Base-by-base conservation (phyloP, 2,888 invertebrate species). In the Agonopterix subpropinquella region DNA sequence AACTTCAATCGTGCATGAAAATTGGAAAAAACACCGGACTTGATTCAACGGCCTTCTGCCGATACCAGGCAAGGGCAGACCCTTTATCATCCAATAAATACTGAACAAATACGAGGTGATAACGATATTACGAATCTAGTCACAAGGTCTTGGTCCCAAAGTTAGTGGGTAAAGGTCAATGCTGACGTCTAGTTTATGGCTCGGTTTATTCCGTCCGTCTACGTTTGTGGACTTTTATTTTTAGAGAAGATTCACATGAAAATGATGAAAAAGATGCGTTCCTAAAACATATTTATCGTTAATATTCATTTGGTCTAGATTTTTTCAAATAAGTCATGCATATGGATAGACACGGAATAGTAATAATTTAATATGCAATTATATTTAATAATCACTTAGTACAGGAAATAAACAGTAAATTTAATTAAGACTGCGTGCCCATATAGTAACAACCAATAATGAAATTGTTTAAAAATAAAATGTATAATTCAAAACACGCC, bases 31-130 rank as follows among this genome's bases (percentile, higher is more conserved):
- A 54, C 59, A 53, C 74, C 81, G 83, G 83, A 85, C 82, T 73
- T 58, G 48, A 58, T 58, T 37, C 15, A 10, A 11, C 53, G 65
- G 60, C 77, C 84, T 83, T 70, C 73, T 63, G 48, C 53, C 59
- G 70, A 67, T 72, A 70, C 63, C 53, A 45, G 44, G 50, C 80
- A 77, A 85, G 85, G 85, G 64, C 77, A 68, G 57, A 70, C 81
- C 86, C 84, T 84, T 80, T 80, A 83, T 84, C 80, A 63, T 47
- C 48, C 61, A 77, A 80, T 80, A 80, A 77, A 72, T 73, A 70
- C 67, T 60, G 53, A 61, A 70, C 68, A 70, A 73, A 73, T 67
- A 70, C 51, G 58, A 51, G 56, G 63, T 73, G 81, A 82, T 76
- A 82, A 53, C 55, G 28, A 28, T 28, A 28, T 28, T 55, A 54